phyloP scores from a whole-genome alignment of 2,113 vertebrate species.

The Leptocoma aspasia region DNA sequence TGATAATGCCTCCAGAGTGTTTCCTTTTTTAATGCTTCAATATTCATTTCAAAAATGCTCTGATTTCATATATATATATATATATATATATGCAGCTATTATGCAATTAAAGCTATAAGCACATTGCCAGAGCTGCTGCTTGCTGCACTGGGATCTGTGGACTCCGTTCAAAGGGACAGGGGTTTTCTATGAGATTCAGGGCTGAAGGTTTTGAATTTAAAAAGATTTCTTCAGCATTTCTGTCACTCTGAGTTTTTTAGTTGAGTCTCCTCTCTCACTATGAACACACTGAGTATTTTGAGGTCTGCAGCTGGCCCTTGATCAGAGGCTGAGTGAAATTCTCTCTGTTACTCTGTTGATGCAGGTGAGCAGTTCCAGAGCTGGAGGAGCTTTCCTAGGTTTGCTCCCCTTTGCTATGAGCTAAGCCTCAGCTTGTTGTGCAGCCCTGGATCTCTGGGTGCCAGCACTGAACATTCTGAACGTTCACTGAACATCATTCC shows the following conservation, averaged over 20 bases:
- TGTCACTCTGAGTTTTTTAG: not conserved
- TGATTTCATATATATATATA: not conserved
- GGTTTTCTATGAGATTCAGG: not conserved
- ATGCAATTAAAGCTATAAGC: not conserved
- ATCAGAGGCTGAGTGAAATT: not conserved
- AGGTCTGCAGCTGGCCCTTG: not conserved
- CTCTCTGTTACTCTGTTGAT: not conserved
- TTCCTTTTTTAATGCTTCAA: not conserved
- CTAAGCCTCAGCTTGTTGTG: not conserved
- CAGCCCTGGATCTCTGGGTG: not conserved
- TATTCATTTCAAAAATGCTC: not conserved
- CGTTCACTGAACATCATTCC: not conserved
- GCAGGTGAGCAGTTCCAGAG: not conserved
- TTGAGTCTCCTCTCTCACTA: not conserved
- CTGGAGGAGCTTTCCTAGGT: not conserved
- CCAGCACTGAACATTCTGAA: not conserved
- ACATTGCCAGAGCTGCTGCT: not conserved
- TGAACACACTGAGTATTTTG: not conserved
- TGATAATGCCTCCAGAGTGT: accelerated
- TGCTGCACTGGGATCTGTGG: not conserved
- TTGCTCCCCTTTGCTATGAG: not conserved
- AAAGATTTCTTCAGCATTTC: not conserved
- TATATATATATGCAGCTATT: not conserved
- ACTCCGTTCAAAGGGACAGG: not conserved
- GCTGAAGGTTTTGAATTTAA: not conserved